These are phyloP conservation scores for Ditula angustiorana DNA, from an alignment of 2,888 invertebrate species.

Conservation along the genomic window DNA sequence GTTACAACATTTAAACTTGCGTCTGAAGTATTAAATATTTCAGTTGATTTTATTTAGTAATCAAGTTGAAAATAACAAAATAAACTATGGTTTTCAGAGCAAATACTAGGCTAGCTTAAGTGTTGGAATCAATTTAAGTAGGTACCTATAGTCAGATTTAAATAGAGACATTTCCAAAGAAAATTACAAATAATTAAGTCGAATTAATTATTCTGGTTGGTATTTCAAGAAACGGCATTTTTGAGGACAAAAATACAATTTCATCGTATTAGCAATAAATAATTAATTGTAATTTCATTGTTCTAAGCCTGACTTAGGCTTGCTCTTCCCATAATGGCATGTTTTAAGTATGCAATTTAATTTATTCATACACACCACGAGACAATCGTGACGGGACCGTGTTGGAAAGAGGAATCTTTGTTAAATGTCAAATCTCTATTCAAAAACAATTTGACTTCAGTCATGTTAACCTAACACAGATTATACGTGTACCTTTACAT, in stretches of 20 bases:
- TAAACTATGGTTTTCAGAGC: too few species aligned
- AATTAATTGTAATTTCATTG: constrained; percentile 54
- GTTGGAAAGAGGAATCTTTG: constrained; percentile 39
- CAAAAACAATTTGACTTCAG: constrained; percentile 26
- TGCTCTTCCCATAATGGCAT: constrained; percentile 49
- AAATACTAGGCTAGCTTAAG: too few species aligned
- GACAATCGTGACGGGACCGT: constrained; percentile 49
- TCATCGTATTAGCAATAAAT: constrained; percentile 29
- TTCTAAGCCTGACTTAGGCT: constrained; percentile 47
- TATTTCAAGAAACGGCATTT: constrained; percentile 12
- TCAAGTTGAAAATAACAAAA: too few species aligned
- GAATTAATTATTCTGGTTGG: neutral
- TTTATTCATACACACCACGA: constrained; percentile 47
- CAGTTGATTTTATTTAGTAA: neutral
- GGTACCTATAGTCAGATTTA: too few species aligned
- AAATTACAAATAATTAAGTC: neutral
- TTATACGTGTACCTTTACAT: too few species aligned
- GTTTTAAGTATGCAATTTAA: constrained; percentile 46
- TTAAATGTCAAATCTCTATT: constrained; percentile 43
- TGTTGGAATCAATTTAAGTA: too few species aligned
- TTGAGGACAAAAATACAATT: constrained; percentile 16
- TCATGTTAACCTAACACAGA: too few species aligned
- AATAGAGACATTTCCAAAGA: too few species aligned
- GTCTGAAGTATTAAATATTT: neutral
- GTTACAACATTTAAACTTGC: neutral